A percentile compares a stretch with the other conserved stretches of the same genome.
Evolutionary conservation across 2,888 invertebrate genomes (phyloP).

Genomic region (Mesorhabditis belari): DNA sequence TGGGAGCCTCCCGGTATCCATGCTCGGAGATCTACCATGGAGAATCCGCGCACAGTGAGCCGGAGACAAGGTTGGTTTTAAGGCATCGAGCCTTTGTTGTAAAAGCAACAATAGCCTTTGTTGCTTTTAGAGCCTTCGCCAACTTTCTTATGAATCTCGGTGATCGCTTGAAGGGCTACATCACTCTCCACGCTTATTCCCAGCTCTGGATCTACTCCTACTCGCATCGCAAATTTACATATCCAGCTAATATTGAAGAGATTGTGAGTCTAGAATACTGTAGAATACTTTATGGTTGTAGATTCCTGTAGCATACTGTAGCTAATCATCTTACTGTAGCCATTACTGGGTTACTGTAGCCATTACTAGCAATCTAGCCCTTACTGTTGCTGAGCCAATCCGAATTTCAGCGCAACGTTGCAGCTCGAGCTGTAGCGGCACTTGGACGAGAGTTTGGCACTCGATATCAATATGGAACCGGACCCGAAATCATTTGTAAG

Average conservation of each 20-base stretch:
- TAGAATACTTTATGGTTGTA: too few species aligned
- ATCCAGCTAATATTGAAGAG: slow-evolving; percentile 48
- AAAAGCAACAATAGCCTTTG: background rate
- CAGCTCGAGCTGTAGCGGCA: slow-evolving; percentile 39
- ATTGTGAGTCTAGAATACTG: slow-evolving; percentile 25
- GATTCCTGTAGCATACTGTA: too few species aligned
- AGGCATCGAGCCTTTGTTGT: background rate
- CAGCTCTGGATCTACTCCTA: slow-evolving; percentile 51
- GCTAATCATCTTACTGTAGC: too few species aligned
- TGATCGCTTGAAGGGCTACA: slow-evolving; percentile 41
- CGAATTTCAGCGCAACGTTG: slow-evolving; percentile 47
- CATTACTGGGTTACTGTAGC: too few species aligned
- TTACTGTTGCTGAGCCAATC: too few species aligned
- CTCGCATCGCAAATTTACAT: slow-evolving; percentile 42
- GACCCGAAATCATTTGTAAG: slow-evolving; percentile 51
- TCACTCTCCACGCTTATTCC: slow-evolving; percentile 49
- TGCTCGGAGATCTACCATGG: slow-evolving; percentile 52
- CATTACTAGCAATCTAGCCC: background rate
- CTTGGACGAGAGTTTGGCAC: slow-evolving; percentile 49
- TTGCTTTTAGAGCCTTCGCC: slow-evolving; percentile 32
- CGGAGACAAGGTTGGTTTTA: slow-evolving; percentile 33
- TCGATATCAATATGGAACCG: slow-evolving; percentile 46
- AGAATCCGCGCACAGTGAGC: slow-evolving; percentile 47
- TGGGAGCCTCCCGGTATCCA: slow-evolving; percentile 47
- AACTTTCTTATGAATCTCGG: slow-evolving; percentile 37